Percentiles rank a stretch among this genome's conserved stretches.
These are phyloP conservation scores for Lysandra coridon DNA, from an alignment of 2,888 invertebrate species.

Conservation along the genomic window DNA sequence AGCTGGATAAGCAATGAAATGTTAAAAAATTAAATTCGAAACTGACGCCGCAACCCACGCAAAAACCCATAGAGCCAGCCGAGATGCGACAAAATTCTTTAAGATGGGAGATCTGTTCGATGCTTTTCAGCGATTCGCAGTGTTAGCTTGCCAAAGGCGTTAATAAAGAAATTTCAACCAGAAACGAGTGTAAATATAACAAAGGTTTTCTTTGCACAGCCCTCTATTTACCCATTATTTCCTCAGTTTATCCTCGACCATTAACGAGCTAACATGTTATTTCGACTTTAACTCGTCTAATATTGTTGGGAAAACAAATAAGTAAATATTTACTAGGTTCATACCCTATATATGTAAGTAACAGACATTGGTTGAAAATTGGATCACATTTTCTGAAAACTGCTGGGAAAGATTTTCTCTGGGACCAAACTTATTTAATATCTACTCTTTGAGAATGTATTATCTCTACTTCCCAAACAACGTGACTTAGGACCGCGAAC, in stretches of 20 bases:
- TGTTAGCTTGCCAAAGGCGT: background rate
- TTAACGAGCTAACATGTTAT: constrained; percentile 18
- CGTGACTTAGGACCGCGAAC: background rate
- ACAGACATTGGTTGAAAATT: constrained; percentile 20
- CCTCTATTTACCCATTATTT: constrained; percentile 1
- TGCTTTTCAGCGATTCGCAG: background rate
- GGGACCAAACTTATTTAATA: constrained; percentile 25
- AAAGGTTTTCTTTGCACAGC: background rate
- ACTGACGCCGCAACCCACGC: no score
- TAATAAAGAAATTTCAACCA: constrained; percentile 1
- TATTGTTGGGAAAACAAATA: constrained; percentile 23
- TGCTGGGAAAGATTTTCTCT: constrained; percentile 18
- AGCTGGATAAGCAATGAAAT: no score
- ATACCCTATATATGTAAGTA: constrained; percentile 22
- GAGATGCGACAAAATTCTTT: background rate
- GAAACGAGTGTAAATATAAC: background rate
- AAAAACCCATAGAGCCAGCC: background rate
- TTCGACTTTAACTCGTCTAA: constrained; percentile 16
- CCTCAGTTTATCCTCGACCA: constrained; percentile 9
- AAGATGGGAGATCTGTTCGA: background rate
- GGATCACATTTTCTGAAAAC: constrained; percentile 16
- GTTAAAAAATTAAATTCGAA: no score
- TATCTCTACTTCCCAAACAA: constrained; percentile 12
- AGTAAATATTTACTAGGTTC: constrained; percentile 7
- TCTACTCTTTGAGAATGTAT: constrained; percentile 7